Base-by-base conservation (phyloP, 2,888 invertebrate genomes). In the Hemithea aestivaria region DNA sequence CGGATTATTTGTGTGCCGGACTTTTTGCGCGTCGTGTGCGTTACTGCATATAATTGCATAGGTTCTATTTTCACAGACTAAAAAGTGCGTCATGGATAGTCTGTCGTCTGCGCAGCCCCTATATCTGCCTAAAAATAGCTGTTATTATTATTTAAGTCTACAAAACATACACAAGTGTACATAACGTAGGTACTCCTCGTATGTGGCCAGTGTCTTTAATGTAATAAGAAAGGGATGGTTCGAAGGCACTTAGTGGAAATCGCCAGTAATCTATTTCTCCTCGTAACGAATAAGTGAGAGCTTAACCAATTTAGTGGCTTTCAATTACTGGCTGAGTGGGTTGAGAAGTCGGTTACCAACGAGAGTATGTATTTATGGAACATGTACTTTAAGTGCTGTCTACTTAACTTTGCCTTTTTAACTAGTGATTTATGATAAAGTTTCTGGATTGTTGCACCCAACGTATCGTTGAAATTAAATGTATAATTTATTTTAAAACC, bases 261-360 rank as follows among this genome's bases (percentile, higher is more conserved):
- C 56, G 58, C 43, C 40, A 52, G 69, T 70, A 71, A 73, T 76
- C 69, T 69, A 73, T 76, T 73, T 73, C 58, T 59, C 58, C 48
- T 53, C 51, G 56, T 59, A 62, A 67, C 65, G 59, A 63, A 69
- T 68, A 70, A 73, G 66, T 59, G 60, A 65, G 62, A 65, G 66
- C 66, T 69, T 63, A 70, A 67, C 66, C 70, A 72, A 73, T 73
- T 73, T 67, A 66, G 59, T 62, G 71, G 64, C 60, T 62, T 63
- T 59, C 68, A 66, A 71, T 74, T 70, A 72, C 56, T 37, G 50
- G 43, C 48, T 47, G 55, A 53, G 56, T 56, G 52, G 53, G 46
- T 41, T 45, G 27, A 40, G 51, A 55, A 53, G 34, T 35, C 39
- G 26, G 30, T 11, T 31, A 22, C 25, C 23, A 33, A 38, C n/a